Conservation (phyloP, 2,797 vertebrate species). For the Neomorphus geoffroyi region DNA sequence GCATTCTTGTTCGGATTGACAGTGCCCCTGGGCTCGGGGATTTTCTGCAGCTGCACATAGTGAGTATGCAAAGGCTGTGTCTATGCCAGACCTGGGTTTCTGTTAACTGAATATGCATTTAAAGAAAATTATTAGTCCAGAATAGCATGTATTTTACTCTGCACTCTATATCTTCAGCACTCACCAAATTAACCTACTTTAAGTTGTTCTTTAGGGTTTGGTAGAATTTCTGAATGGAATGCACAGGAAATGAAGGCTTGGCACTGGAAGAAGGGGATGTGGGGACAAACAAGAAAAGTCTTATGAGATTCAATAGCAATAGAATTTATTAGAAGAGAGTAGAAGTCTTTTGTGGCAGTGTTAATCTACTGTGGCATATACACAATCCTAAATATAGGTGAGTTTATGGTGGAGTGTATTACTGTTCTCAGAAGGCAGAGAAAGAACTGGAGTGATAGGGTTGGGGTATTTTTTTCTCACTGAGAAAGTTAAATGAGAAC, state of each 20-base stretch:
- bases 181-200: background rate
- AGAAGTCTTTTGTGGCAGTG: background rate
- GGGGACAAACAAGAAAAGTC: background rate
- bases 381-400: background rate
- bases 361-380: background rate
- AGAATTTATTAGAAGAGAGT: background rate
- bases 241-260: background rate
- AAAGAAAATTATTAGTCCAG: background rate
- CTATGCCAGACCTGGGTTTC: background rate
- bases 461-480: background rate
- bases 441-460: background rate
- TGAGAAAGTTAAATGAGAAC: background rate
- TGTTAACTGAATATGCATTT: background rate
- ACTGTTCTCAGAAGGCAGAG: background rate
- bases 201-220: background rate
- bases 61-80: conserved; percentile 76
- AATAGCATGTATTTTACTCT: background rate
- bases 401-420: background rate
- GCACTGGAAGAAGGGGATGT: background rate
- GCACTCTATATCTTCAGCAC: background rate
- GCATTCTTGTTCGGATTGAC: conserved; percentile 94
- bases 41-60: conserved; percentile 97
- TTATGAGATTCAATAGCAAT: background rate
- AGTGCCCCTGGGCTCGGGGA: conserved; percentile 93
- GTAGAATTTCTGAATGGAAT: background rate